Percentiles rank a stretch among this genome's conserved stretches.
These are phyloP conservation scores for Acestrorhynchus altus DNA, from an alignment of 2,797 vertebrate species.

Conservation along the genomic window DNA sequence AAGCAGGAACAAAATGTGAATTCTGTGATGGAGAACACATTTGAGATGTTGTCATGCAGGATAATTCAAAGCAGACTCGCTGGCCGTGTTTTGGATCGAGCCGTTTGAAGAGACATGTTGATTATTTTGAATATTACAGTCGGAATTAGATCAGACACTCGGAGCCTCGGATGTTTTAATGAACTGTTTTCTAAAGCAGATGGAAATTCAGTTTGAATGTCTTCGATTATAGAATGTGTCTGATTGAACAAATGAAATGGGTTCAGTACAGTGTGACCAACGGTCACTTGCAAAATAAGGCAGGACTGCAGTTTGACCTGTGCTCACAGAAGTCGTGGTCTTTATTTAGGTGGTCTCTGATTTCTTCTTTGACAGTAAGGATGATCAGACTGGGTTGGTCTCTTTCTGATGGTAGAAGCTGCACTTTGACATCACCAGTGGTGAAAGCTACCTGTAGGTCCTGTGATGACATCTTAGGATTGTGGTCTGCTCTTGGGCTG, in stretches of 20 bases:
- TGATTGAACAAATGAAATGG: not conserved
- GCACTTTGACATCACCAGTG: too few relatives aligned
- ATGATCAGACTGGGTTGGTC: too few relatives aligned
- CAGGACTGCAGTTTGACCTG: too few relatives aligned
- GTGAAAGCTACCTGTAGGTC: too few relatives aligned
- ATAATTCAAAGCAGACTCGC: constrained; percentile 23
- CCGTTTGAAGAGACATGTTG: constrained; percentile 15
- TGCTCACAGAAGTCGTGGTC: too few relatives aligned
- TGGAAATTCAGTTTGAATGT: too few relatives aligned
- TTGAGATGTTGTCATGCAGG: not conserved
- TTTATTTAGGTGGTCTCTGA: too few relatives aligned
- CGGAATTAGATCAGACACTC: not conserved
- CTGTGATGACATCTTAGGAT: too few relatives aligned
- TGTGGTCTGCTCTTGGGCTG: too few relatives aligned
- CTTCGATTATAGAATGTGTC: not conserved
- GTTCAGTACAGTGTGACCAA: not conserved
- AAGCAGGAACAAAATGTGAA: not conserved
- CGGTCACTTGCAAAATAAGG: too few relatives aligned
- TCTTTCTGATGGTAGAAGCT: too few relatives aligned
- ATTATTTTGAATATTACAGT: not conserved
- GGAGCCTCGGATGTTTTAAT: not conserved
- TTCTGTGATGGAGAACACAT: constrained; percentile 17
- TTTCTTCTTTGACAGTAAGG: too few relatives aligned
- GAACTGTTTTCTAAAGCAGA: not conserved
- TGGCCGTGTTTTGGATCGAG: constrained; percentile 8